Evolutionary conservation across 92 coral and sea anemone species (phyloP).

Genomic region (Palythoa grandiflora): DNA sequence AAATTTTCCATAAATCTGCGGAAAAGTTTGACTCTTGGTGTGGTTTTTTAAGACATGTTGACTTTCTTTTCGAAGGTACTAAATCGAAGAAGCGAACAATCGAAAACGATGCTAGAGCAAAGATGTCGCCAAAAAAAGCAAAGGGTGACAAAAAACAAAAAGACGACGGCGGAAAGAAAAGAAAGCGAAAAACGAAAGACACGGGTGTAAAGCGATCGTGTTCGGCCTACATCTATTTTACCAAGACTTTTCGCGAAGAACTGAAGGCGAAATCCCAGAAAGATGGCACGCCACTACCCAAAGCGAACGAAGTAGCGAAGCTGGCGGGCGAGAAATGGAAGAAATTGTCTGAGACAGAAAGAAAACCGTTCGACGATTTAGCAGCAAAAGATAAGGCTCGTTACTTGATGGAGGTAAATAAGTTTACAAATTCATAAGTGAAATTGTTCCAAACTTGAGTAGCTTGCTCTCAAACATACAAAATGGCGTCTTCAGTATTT

Average conservation of each 20-base stretch:
- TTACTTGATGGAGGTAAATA: slow-evolving; percentile 81
- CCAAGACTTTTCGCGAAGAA: slow-evolving; percentile 78
- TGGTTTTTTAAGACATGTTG: slow-evolving; percentile 76
- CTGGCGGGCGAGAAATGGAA: slow-evolving; percentile 91
- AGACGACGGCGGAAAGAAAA: slow-evolving; percentile 39
- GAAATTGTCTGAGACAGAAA: slow-evolving; percentile 72
- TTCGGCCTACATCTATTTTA: slow-evolving; percentile 94
- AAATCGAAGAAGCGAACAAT: slow-evolving; percentile 90
- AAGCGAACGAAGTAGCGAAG: slow-evolving; percentile 97
- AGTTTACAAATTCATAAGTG: slow-evolving; percentile 17
- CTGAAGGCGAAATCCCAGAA: slow-evolving; percentile 78
- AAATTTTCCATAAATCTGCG: slow-evolving; percentile 50
- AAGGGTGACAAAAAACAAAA: slow-evolving; percentile 67
- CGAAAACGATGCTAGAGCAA: slow-evolving; percentile 63
- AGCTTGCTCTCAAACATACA: slow-evolving; percentile 19
- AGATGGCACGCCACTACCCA: slow-evolving; percentile 78
- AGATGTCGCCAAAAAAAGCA: slow-evolving; percentile 84
- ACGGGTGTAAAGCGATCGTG: slow-evolving; percentile 84
- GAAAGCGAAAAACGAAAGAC: slow-evolving; percentile 67
- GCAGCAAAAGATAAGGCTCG: slow-evolving; percentile 83
- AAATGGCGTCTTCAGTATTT: slow-evolving; percentile 26
- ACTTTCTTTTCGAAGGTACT: slow-evolving; percentile 76
- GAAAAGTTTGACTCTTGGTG: slow-evolving; percentile 58
- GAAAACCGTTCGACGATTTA: slow-evolving; percentile 69
- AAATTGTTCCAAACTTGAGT: slow-evolving; percentile 3